Conservation (phyloP, 2,113 vertebrate genomes). For the Psephotus haematonotus region DNA sequence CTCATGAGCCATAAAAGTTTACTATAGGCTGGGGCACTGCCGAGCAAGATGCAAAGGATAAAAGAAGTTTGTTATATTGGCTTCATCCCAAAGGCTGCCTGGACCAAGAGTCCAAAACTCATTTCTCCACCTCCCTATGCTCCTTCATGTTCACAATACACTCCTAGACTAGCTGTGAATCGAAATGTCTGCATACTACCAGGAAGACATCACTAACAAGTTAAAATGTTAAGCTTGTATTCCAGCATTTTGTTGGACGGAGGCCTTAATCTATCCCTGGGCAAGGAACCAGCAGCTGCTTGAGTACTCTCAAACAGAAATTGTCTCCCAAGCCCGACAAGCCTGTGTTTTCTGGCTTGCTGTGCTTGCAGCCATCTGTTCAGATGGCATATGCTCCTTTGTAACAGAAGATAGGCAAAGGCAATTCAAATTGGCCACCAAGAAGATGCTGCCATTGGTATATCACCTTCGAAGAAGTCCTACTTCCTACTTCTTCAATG, state of each 20-base stretch:
- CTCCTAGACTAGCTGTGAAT: background rate
- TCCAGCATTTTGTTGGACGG: conserved; percentile 1
- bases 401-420: background rate
- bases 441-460: background rate
- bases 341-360: conserved; percentile 12
- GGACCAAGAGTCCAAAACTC: background rate
- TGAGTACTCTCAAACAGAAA: conserved; percentile 11
- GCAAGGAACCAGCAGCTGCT: conserved; percentile 36
- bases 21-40: background rate
- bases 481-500: background rate
- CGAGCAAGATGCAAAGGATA: background rate
- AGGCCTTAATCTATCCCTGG: background rate
- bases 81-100: background rate
- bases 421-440: background rate
- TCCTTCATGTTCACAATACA: rapidly evolving
- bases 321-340: background rate
- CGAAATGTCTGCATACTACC: background rate
- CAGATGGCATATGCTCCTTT: background rate
- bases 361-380: conserved; percentile 48
- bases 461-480: background rate
- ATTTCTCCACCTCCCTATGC: background rate
- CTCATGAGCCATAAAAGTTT: background rate
- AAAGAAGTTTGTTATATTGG: background rate
- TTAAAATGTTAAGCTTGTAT: background rate
- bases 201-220: background rate